Evolutionary conservation across 2,113 vertebrate genomes (phyloP).

Genomic region (Plotosus lineatus): DNA sequence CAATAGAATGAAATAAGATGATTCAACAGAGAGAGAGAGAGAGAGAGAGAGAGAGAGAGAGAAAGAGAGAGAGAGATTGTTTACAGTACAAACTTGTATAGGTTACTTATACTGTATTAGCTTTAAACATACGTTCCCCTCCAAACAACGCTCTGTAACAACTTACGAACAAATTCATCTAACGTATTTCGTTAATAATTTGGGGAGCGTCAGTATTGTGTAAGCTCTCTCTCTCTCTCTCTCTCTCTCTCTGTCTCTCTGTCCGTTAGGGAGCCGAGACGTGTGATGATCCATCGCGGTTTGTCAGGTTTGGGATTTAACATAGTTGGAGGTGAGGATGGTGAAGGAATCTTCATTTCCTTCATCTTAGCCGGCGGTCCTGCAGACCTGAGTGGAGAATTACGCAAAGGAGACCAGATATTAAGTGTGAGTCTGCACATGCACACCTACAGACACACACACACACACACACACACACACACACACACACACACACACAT

Average conservation of each 20-base stretch:
- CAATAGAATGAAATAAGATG: too few relatives aligned
- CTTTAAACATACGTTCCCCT: too few relatives aligned
- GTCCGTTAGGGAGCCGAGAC: slow-evolving; percentile 74
- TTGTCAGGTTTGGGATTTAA: slow-evolving; percentile 86
- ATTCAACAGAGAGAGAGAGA: too few relatives aligned
- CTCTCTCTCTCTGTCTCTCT: neutral
- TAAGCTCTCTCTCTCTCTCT: neutral
- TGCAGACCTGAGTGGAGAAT: slow-evolving; percentile 86
- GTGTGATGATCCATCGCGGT: slow-evolving; percentile 82
- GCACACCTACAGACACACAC: neutral
- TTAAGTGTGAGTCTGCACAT: slow-evolving; percentile 79
- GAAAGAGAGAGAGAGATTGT: too few relatives aligned
- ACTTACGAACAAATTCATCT: too few relatives aligned
- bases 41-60: too few relatives aligned
- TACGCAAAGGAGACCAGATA: slow-evolving; percentile 88
- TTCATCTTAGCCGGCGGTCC: slow-evolving; percentile 89
- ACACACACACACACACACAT: neutral
- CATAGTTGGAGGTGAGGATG: slow-evolving; percentile 86
- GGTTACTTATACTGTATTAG: too few relatives aligned
- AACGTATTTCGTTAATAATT: too few relatives aligned
- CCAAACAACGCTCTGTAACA: too few relatives aligned
- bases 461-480: slow-evolving; percentile 10
- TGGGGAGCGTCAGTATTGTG: too few relatives aligned
- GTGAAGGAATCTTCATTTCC: slow-evolving; percentile 90
- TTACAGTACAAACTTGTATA: too few relatives aligned